A percentile compares a stretch with the other conserved stretches of the same genome.
phyloP scores from a whole-genome alignment of 2,888 invertebrate species.

The Enchytraeus crypticus region DNA sequence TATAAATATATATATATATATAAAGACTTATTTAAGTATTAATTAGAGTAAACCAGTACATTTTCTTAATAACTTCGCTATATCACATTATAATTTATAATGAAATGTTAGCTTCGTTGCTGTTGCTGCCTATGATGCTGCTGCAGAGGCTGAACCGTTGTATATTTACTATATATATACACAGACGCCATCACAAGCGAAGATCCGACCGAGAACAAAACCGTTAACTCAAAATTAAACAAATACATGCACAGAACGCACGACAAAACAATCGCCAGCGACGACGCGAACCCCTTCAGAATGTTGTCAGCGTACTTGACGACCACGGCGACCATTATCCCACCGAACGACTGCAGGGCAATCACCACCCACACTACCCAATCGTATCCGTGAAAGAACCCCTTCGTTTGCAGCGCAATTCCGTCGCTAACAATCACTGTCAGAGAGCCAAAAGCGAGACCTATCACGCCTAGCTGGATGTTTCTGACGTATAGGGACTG shows the following conservation, averaged over 20 bases:
- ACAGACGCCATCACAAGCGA: constrained; percentile 82
- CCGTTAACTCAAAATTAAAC: constrained; percentile 75
- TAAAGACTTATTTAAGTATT: too few relatives aligned
- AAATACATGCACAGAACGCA: constrained; percentile 86
- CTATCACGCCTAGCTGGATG: constrained; percentile 84
- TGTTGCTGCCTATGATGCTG: too few relatives aligned
- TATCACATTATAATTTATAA: too few relatives aligned
- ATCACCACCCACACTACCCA: constrained; percentile 67
- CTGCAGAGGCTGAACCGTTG: too few relatives aligned
- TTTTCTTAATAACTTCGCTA: too few relatives aligned
- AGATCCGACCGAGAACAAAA: constrained; percentile 77
- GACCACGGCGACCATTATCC: constrained; percentile 91
- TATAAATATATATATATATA: too few relatives aligned
- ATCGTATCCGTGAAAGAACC: constrained; percentile 62
- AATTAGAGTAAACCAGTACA: too few relatives aligned
- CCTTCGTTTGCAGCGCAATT: constrained; percentile 51
- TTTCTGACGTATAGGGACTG: constrained; percentile 89
- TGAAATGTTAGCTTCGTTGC: too few relatives aligned
- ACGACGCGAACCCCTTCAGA: constrained; percentile 81
- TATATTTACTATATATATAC: constrained; percentile 64
- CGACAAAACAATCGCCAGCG: constrained; percentile 87
- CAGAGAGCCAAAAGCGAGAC: constrained; percentile 75
- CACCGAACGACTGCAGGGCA: constrained; percentile 79
- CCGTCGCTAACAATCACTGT: constrained; percentile 59
- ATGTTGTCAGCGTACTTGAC: constrained; percentile 99